Percentiles rank a stretch among this genome's conserved stretches.
Evolutionary conservation across 1,140 invertebrate species (phyloP).

Genomic region (Lineus longissimus): DNA sequence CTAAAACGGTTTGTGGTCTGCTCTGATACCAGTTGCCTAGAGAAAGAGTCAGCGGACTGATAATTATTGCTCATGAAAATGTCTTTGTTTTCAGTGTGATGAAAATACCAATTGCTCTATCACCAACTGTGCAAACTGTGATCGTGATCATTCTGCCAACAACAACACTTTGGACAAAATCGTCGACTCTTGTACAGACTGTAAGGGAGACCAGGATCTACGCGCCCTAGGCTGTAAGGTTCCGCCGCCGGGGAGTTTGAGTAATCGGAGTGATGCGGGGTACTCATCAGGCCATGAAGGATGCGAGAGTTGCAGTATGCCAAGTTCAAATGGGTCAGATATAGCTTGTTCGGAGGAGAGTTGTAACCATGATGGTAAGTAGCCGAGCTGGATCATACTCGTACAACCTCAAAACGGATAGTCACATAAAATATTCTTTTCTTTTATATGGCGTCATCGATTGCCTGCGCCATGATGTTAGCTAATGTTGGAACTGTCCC

Average conservation of each 20-base stretch:
- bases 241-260: not conserved
- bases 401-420: no score
- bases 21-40: no score
- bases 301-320: conserved; percentile 46
- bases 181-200: no score
- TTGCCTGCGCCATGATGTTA: no score
- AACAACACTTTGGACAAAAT: not conserved
- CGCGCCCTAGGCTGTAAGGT: no score
- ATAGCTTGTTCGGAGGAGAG: conserved; percentile 35
- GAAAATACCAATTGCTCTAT: not conserved
- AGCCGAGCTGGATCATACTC: no score
- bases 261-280: conserved; percentile 35
- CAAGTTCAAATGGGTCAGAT: conserved; percentile 47
- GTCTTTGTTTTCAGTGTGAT: conserved; percentile 14
- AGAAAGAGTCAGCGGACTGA: no score
- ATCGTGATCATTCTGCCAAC: not conserved
- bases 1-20: no score
- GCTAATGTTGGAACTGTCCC: not conserved
- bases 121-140: not conserved
- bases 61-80: no score
- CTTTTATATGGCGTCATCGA: no score
- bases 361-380: conserved; percentile 23
- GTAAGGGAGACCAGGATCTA: no score
- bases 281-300: conserved; percentile 47
- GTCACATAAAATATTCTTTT: no score